Percentiles rank a stretch among this genome's conserved stretches.
Conservation (phyloP, 2,113 vertebrate genomes). For the Nesogale talazaci region DNA sequence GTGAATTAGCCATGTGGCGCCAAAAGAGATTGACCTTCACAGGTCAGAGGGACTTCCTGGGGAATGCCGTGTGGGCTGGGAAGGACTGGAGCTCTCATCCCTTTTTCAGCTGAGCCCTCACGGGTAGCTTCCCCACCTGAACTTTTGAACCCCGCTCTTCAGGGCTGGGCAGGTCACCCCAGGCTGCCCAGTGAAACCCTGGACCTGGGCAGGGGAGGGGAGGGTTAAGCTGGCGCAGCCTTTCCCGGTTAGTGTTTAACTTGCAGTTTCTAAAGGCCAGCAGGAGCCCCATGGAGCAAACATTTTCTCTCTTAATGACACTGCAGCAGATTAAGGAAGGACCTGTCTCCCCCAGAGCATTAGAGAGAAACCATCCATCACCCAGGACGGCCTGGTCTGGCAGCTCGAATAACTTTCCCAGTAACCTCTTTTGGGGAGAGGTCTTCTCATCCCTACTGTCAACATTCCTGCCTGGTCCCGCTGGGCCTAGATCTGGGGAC, state of each 20-base stretch:
- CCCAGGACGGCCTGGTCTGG: not conserved
- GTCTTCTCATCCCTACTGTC: not conserved
- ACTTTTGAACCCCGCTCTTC: not conserved
- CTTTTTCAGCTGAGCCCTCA: not conserved
- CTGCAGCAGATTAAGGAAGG: conserved; percentile 62
- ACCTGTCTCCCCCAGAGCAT: conserved; percentile 53
- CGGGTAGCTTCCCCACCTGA: not conserved
- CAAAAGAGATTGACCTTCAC: not conserved
- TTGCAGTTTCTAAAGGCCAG: conserved; percentile 57
- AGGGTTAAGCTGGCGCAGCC: conserved; percentile 33
- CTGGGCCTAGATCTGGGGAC: not conserved
- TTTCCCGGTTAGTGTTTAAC: conserved; percentile 22
- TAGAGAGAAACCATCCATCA: conserved; percentile 60
- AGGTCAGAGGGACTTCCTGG: not conserved
- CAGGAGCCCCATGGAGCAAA: conserved; percentile 65
- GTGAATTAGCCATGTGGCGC: not conserved
- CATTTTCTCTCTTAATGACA: conserved; percentile 79
- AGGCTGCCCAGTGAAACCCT: not conserved
- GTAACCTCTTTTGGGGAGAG: rapidly evolving
- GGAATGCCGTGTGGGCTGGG: no score
- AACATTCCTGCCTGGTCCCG: not conserved
- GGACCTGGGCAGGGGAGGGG: not conserved
- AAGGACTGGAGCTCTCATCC: not conserved
- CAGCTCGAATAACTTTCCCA: not conserved
- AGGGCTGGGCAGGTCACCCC: not conserved